Evolutionary conservation across 2,797 vertebrate genomes (phyloP), one percentile per base, ranked within the genome.

Genomic region (Gobio occitaniae): DNA sequence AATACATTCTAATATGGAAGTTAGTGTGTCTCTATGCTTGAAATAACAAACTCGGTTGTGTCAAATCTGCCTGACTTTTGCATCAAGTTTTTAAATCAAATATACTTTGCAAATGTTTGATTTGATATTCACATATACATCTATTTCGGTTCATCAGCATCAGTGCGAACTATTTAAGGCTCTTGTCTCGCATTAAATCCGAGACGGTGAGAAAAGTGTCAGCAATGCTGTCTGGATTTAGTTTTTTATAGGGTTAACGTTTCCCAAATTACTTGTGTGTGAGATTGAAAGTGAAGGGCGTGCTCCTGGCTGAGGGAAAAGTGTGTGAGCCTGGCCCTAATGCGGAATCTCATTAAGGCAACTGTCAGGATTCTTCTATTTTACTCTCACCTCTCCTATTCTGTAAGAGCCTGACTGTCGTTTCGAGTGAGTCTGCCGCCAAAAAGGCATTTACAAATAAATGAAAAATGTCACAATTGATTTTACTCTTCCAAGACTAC

Each of bases 381-480:
- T 96, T 94, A 93, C 96, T 94, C 94, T 96, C 95, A 94, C 94
- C 95, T 96, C 94, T 93, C 93, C 94, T 93, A 95, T 96, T 95
- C 94, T 93, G 19, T 94, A 96, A 96, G 95, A 97, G 95, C 94
- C 95, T 95, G 92, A 96, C 95, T 97, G 97, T 98, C 96, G 80
- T 97, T 97, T 95, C 96, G 94, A 97, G 96, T 98, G 96, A 98
- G 95, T 93, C 91, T 96, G 90, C 95, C 95, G 95, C 96, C 96
- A 96, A 96, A 95, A 96, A 97, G 94, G 94, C 97, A 98, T 98
- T 99, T 99, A 99, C 97, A 99, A 98, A 99, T 99, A 99, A 98
- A 99, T 99, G 97, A 99, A 99, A 99, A 99, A 98, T 97, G 98
- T 98, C 98, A 99, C 97, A 97, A 97, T 96, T 97, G 96, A 98